These are phyloP conservation scores for Laspeyria flexula DNA, from an alignment of 2,888 invertebrate species.

Conservation along the genomic window DNA sequence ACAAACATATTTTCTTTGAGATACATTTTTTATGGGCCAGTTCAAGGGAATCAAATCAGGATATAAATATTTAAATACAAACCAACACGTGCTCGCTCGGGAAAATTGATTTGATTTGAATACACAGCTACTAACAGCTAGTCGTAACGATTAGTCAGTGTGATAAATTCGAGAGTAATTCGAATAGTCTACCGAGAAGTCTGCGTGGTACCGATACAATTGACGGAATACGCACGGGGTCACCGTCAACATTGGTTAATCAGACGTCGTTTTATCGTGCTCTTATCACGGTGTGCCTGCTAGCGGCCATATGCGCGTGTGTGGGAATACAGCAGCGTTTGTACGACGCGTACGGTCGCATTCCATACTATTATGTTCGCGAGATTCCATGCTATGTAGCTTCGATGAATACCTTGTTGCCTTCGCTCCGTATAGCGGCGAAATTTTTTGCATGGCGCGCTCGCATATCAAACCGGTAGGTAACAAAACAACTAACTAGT, in stretches of 20 bases:
- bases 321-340: constrained; percentile 58
- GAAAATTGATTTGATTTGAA: constrained; percentile 34
- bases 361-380: constrained; percentile 79
- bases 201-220: constrained; percentile 43
- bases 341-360: constrained; percentile 66
- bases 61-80: constrained; percentile 24
- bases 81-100: constrained; percentile 23
- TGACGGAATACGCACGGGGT: constrained; percentile 63
- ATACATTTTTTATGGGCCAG: constrained; percentile 8
- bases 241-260: constrained; percentile 75
- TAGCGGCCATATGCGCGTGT: constrained; percentile 58
- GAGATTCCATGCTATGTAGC: constrained; percentile 70
- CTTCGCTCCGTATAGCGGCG: constrained; percentile 70
- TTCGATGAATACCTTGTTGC: constrained; percentile 52
- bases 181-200: constrained; percentile 37
- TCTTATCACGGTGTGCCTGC: constrained; percentile 67
- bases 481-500: constrained; percentile 44
- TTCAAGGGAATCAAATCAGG: constrained; percentile 23
- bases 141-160: constrained; percentile 31
- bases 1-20: background rate
- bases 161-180: constrained; percentile 33
- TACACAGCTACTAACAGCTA: constrained; percentile 18
- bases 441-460: constrained; percentile 77
- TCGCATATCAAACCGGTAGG: constrained; percentile 81
- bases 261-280: constrained; percentile 75